Base-by-base conservation (phyloP, 2,113 vertebrate genomes). In the Nannobrachium achirus region DNA sequence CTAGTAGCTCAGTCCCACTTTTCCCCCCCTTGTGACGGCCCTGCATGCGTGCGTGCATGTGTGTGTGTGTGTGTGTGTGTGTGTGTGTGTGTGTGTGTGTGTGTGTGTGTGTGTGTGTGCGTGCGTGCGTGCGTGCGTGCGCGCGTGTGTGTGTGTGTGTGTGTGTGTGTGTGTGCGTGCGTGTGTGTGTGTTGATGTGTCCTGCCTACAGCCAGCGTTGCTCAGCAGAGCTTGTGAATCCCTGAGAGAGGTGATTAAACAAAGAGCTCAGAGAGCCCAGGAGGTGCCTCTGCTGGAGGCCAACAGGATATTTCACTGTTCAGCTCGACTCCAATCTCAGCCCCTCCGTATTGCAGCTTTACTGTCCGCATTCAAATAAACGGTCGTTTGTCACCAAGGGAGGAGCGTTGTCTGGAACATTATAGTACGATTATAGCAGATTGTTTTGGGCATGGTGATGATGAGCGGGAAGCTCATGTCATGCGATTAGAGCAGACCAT, bases 231-330 rank as follows among this genome's bases (percentile, higher is more conserved):
- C 66, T n/a, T 50, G 61, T 71, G 67, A 58, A 74, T 80, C 56
- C 79, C 69, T 80, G 10, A 15, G 73, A 83, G 77, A 76, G 56
- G 63, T 78, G 74, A 83, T 83, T 81, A 83, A 83, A 84, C 75
- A 85, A 67, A 78, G 49, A 63, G 59, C 15, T 53, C 53, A 66
- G 73, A 71, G 66, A n/a, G n/a, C n/a, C 57, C 66, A 67, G 25
- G 46, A 56, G 68, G 69, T 85, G 56, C 7, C 11, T 14, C 75
- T 71, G 71, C 50, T 76, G 56, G 71, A 83, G 69, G 66, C 73
- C 61, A 68, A 52, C 66, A 72, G 59, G 65, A 69, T 66, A 44
- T 53, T 68, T 76, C 53, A 45, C n/a, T 33, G 56, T 19, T 69
- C 50, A 70, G 63, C 63, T 75, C 76, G 49, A 63, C 67, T 69